phyloP scores from a whole-genome alignment of 2,113 vertebrate species.

The Hemiprocne comata region DNA sequence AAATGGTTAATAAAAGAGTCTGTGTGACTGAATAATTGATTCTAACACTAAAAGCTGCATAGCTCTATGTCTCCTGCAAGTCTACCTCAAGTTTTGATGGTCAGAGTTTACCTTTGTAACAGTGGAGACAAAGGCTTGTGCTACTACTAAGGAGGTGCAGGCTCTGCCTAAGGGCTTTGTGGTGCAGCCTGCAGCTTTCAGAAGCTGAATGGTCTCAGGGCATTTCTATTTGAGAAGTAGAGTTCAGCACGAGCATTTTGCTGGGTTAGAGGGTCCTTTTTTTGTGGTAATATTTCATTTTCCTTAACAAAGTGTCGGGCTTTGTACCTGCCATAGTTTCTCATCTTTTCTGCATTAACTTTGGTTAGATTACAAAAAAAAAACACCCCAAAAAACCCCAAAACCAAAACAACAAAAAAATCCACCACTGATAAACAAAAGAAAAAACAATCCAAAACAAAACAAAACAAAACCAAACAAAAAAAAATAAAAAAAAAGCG shows the following conservation, averaged over 20 bases:
- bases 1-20: not conserved
- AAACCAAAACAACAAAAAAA: no score
- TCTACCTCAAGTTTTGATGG: not conserved
- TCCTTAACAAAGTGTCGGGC: not conserved
- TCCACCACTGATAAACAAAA: no score
- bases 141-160: not conserved
- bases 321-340: not conserved
- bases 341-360: not conserved
- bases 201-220: not conserved
- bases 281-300: not conserved
- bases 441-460: no score
- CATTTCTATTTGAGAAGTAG: accelerated
- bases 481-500: no score
- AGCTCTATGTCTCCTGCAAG: not conserved
- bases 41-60: not conserved
- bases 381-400: no score
- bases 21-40: not conserved
- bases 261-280: not conserved
- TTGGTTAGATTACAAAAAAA: not conserved
- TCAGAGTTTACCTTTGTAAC: not conserved
- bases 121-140: not conserved
- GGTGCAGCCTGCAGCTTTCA: no score
- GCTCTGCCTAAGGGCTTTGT: not conserved
- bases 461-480: no score
- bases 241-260: not conserved